phyloP scores from a whole-genome alignment of 2,113 vertebrate species.

The Phyllostomus discolor region DNA sequence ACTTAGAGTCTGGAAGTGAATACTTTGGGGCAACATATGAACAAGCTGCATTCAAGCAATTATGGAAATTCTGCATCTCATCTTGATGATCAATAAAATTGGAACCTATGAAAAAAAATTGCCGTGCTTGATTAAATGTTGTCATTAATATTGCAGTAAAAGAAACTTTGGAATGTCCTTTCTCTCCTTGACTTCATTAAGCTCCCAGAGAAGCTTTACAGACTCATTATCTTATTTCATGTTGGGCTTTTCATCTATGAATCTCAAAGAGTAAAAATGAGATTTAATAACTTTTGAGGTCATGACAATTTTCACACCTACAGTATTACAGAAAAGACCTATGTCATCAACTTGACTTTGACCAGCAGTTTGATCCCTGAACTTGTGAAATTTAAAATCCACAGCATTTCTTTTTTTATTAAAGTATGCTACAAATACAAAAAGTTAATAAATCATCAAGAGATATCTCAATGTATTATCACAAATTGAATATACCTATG shows the following conservation, averaged over 20 bases:
- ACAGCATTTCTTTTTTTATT: slow-evolving; percentile 6
- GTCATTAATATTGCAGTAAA: slow-evolving; percentile 69
- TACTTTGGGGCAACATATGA: not conserved
- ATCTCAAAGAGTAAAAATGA: slow-evolving; percentile 65
- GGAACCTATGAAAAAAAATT: slow-evolving; percentile 38
- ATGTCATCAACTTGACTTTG: slow-evolving; percentile 39
- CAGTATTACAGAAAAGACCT: slow-evolving; percentile 7
- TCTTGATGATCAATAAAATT: not conserved
- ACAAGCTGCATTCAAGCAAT: slow-evolving; percentile 27
- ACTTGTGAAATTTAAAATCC: slow-evolving; percentile 41
- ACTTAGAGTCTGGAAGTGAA: not conserved
- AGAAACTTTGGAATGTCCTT: slow-evolving; percentile 67
- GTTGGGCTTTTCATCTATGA: slow-evolving; percentile 57
- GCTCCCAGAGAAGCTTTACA: slow-evolving; percentile 61
- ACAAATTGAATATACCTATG: not conserved
- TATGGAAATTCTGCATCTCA: not conserved
- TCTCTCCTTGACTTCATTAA: slow-evolving; percentile 75
- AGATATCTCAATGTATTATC: not conserved
- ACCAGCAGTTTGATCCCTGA: slow-evolving; percentile 41
- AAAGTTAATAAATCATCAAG: not conserved
- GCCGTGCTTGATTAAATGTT: slow-evolving; percentile 57
- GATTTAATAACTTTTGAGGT: slow-evolving; percentile 68
- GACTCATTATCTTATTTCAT: slow-evolving; percentile 69
- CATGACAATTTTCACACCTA: slow-evolving; percentile 35
- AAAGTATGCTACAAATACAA: not conserved